Evolutionary conservation across 2,797 vertebrate species (phyloP).

Genomic region (Trematomus bernacchii): DNA sequence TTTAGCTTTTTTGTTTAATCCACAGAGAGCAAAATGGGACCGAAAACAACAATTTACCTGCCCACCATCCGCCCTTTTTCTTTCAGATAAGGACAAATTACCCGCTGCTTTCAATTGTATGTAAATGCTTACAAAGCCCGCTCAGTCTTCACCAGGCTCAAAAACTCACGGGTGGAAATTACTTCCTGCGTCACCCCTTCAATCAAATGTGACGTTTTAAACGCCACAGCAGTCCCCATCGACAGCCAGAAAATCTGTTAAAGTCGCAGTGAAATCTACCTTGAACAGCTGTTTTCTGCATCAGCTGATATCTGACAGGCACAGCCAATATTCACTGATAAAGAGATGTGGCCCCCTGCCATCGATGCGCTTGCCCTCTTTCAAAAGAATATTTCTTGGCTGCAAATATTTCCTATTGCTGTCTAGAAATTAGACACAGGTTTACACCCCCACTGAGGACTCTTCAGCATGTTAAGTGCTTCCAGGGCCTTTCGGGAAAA

Average conservation of each 20-base stretch:
- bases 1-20: constrained; percentile 33
- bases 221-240: background rate
- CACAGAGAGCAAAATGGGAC: constrained; percentile 16
- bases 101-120: constrained; percentile 6
- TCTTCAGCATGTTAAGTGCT: background rate
- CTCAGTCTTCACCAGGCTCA: constrained; percentile 13
- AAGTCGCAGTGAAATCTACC: background rate
- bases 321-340: constrained; percentile 9
- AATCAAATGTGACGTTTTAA: constrained; percentile 35
- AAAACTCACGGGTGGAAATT: constrained; percentile 4
- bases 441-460: background rate
- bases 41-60: constrained; percentile 63
- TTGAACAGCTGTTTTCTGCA: constrained; percentile 2
- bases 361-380: background rate
- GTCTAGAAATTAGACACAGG: constrained; percentile 2
- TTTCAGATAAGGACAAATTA: constrained; percentile 40
- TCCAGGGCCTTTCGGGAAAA: background rate
- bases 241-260: background rate
- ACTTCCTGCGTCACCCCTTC: background rate
- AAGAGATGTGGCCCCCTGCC: constrained; percentile 26
- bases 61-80: background rate
- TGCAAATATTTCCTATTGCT: constrained; percentile 21
- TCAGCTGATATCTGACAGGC: constrained; percentile 12
- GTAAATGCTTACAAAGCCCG: constrained; percentile 5
- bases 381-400: constrained; percentile 16